Conservation (phyloP, 1,140 invertebrate species). For the Druon quercuslanigerum region DNA sequence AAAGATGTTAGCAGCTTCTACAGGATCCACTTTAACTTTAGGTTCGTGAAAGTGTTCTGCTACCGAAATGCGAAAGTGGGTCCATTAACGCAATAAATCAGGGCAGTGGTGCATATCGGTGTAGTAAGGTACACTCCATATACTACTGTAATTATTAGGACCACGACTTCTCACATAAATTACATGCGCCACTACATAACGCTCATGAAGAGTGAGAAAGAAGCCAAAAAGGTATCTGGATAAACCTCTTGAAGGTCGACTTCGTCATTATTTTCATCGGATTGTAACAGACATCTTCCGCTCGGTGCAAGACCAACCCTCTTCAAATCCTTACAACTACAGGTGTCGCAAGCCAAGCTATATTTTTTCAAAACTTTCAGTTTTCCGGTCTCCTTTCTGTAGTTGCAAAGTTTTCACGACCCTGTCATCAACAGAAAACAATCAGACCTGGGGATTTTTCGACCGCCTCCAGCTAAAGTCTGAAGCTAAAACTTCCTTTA, state of each 20-base stretch:
- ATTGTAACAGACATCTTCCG: conserved; percentile 46
- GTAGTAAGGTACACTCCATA: conserved; percentile 39
- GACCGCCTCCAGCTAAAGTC: conserved; percentile 24
- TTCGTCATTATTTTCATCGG: conserved; percentile 42
- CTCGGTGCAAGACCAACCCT: background rate
- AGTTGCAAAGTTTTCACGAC: background rate
- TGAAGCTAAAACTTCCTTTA: conserved; percentile 19
- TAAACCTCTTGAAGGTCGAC: conserved; percentile 29
- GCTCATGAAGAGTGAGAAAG: background rate
- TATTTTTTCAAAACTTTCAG: background rate
- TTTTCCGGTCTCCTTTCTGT: background rate
- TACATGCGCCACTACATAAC: conserved; percentile 32
- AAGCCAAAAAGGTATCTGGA: background rate
- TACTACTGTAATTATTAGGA: conserved; percentile 42
- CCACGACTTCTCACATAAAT: conserved; percentile 45
- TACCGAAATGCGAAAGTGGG: conserved; percentile 21
- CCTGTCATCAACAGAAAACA: conserved; percentile 34
- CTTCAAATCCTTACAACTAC: background rate
- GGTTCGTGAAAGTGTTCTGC: conserved; percentile 17
- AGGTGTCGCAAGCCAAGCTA: background rate
- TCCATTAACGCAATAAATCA: conserved; percentile 29
- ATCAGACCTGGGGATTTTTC: background rate
- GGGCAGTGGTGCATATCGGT: conserved; percentile 25
- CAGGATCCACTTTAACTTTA: conserved; percentile 18
- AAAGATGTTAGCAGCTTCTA: conserved; percentile 6